Percentiles rank a stretch among this genome's conserved stretches.
Conservation (phyloP, 2,888 invertebrate species). For the Calephelis perditalis region DNA sequence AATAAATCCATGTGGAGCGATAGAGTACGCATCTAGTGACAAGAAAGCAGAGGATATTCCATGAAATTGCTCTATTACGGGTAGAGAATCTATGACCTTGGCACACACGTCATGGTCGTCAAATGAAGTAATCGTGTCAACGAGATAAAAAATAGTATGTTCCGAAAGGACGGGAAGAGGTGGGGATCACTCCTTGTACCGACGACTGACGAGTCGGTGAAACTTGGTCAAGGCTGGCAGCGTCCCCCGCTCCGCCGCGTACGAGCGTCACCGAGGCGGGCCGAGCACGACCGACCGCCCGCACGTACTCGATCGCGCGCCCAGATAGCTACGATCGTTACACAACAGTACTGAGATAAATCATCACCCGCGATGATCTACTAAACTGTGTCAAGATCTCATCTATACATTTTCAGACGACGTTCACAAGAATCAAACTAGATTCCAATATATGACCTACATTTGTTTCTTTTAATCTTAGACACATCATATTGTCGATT, state of each 20-base stretch:
- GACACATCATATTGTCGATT: neutral
- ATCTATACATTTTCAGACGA: slow-evolving; percentile 36
- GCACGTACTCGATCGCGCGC: slow-evolving; percentile 59
- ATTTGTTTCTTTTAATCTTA: slow-evolving; percentile 1
- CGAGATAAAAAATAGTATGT: slow-evolving; percentile 47
- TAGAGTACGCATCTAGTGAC: neutral
- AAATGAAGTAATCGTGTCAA: slow-evolving; percentile 68
- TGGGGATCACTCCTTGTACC: slow-evolving; percentile 74
- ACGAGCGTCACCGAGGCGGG: slow-evolving; percentile 48
- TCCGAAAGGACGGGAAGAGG: slow-evolving; percentile 70
- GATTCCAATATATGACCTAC: slow-evolving; percentile 28
- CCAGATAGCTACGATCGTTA: slow-evolving; percentile 61
- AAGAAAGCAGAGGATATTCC: slow-evolving; percentile 5
- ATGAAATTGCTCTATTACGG: slow-evolving; percentile 20
- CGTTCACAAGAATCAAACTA: slow-evolving; percentile 27
- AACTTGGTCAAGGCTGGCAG: slow-evolving; percentile 75
- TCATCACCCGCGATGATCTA: slow-evolving; percentile 63
- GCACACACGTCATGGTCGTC: slow-evolving; percentile 47
- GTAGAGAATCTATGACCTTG: slow-evolving; percentile 47
- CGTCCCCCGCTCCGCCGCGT: slow-evolving; percentile 45
- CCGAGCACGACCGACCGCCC: slow-evolving; percentile 57
- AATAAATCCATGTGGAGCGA: slow-evolving; percentile 4
- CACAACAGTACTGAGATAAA: slow-evolving; percentile 64
- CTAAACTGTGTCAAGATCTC: slow-evolving; percentile 72
- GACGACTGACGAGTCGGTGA: slow-evolving; percentile 73